Percentiles rank a stretch among this genome's conserved stretches.
These are phyloP conservation scores for Bombyx mandarina DNA, from an alignment of 1,140 invertebrate genomes.

Conservation along the genomic window DNA sequence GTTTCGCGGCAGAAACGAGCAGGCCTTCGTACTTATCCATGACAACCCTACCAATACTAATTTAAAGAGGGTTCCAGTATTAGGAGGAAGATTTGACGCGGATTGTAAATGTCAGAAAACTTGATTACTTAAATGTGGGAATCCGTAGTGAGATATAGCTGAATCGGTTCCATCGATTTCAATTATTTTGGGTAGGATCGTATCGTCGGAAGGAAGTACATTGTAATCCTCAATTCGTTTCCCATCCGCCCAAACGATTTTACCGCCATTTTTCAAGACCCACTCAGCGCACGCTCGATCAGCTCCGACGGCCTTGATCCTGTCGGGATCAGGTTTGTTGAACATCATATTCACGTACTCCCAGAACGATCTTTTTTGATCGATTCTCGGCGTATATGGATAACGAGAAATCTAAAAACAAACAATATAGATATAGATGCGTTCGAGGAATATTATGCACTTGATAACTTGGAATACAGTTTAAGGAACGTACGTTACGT, in stretches of 20 bases:
- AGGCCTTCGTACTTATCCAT: no score
- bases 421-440: no score
- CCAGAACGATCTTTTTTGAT: conserved; percentile 48
- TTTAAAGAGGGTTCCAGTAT: no score
- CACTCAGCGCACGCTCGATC: conserved; percentile 93
- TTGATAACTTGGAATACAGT: no score
- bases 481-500: no score
- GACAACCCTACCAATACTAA: no score
- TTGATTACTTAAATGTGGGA: conserved; percentile 79
- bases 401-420: no score
- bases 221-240: conserved; percentile 80
- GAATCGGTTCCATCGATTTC: conserved; percentile 85
- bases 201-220: conserved; percentile 70
- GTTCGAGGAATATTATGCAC: no score
- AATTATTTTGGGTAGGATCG: conserved; percentile 51
- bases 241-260: conserved; percentile 76
- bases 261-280: conserved; percentile 86
- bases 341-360: conserved; percentile 73
- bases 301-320: conserved; percentile 83
- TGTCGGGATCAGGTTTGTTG: conserved; percentile 76
- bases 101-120: not conserved
- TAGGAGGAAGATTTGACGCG: no score
- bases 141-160: conserved; percentile 83
- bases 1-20: no score
- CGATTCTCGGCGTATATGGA: conserved; percentile 7